A percentile compares a stretch with the other conserved stretches of the same genome.
These are phyloP conservation scores for Ophraella communa DNA, from an alignment of 2,888 invertebrate species.

Conservation along the genomic window DNA sequence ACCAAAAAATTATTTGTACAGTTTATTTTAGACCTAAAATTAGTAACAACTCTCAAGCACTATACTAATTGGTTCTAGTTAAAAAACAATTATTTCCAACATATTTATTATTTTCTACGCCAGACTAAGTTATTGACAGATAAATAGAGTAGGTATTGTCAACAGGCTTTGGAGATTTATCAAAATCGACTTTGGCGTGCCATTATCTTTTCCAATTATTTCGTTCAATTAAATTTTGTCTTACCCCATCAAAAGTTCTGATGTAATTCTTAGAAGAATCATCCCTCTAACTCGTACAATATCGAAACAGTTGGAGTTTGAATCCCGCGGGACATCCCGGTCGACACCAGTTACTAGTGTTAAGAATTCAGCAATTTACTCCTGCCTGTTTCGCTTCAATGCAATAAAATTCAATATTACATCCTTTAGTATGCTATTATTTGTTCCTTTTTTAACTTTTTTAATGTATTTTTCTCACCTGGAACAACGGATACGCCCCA, in stretches of 20 bases:
- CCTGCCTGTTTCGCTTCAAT: slow-evolving; percentile 60
- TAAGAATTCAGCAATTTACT: slow-evolving; percentile 62
- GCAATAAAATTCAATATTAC: slow-evolving; percentile 59
- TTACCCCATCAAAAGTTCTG: slow-evolving; percentile 32
- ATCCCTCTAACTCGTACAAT: slow-evolving; percentile 41
- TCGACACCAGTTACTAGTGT: slow-evolving; percentile 60
- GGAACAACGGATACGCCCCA: neutral
- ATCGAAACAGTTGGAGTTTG: slow-evolving; percentile 59
- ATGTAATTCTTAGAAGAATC: slow-evolving; percentile 31
- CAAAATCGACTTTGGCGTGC: neutral
- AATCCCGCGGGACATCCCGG: slow-evolving; percentile 55
- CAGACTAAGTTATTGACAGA: too few relatives aligned
- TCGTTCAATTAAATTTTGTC: slow-evolving; percentile 27
- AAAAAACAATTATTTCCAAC: too few relatives aligned
- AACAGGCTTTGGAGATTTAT: too few relatives aligned
- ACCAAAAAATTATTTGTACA: too few relatives aligned
- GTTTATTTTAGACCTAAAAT: too few relatives aligned
- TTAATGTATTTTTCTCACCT: slow-evolving; percentile 17
- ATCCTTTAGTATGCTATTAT: slow-evolving; percentile 28
- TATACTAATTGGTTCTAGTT: too few relatives aligned
- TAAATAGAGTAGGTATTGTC: too few relatives aligned
- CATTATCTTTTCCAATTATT: slow-evolving; percentile 17
- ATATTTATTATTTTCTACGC: too few relatives aligned
- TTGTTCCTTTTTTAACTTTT: slow-evolving; percentile 23
- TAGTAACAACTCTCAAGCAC: too few relatives aligned